Evolutionary conservation across 2,797 vertebrate genomes (phyloP).

Genomic region (Typhlichthys subterraneus): DNA sequence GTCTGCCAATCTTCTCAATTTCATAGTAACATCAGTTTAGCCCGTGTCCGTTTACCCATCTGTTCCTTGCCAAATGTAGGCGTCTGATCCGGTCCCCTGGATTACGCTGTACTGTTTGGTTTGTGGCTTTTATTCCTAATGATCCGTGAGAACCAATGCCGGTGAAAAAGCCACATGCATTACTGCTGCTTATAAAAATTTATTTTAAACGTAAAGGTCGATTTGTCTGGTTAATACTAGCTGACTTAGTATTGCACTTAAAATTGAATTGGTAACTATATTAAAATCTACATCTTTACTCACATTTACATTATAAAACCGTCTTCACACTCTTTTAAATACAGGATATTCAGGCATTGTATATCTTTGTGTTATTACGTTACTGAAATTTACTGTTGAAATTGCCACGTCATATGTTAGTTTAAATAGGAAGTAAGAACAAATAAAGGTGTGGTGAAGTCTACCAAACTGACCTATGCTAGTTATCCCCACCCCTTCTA

Average conservation of each 20-base stretch:
- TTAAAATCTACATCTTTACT: no score
- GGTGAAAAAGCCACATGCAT: neutral
- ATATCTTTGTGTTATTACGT: neutral
- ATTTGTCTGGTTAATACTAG: no score
- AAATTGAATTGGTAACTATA: no score
- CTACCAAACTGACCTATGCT: conserved; percentile 8
- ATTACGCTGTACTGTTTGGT: neutral
- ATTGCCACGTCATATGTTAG: conserved; percentile 60
- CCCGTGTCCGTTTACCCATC: neutral
- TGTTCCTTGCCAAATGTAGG: conserved; percentile 17
- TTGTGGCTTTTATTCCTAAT: neutral
- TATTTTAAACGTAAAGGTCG: no score
- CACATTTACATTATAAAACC: neutral
- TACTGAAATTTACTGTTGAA: conserved; percentile 17
- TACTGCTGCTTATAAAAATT: neutral
- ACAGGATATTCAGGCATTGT: neutral
- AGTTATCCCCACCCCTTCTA: conserved; percentile 7
- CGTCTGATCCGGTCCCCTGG: neutral
- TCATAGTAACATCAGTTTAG: neutral
- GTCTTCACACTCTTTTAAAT: neutral
- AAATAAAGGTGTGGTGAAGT: conserved; percentile 70
- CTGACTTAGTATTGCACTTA: no score
- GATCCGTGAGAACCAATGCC: no score
- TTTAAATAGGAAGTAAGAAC: conserved; percentile 27
- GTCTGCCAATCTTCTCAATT: conserved; percentile 5